Conservation (phyloP, 2,888 invertebrate genomes). For the Caenorhabditis becei region DNA sequence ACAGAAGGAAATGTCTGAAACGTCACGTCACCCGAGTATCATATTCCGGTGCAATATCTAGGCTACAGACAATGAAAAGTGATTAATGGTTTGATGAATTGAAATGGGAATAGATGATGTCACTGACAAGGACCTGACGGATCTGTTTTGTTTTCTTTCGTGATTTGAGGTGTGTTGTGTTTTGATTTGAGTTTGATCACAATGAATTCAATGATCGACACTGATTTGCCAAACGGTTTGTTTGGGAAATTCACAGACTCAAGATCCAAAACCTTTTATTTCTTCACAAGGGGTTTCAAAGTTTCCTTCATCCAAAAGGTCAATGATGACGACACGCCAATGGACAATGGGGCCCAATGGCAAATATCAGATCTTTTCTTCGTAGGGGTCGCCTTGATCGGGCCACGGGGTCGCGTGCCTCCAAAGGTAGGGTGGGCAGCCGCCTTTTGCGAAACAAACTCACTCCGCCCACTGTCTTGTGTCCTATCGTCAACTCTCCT, state of each 20-base stretch:
- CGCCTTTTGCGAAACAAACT: conserved; percentile 58
- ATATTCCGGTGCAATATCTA: not conserved
- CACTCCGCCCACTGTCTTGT: conserved; percentile 57
- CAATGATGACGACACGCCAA: conserved; percentile 41
- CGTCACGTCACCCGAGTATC: too few relatives aligned
- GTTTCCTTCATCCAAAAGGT: conserved; percentile 34
- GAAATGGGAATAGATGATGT: conserved; percentile 40
- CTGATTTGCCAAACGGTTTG: too few relatives aligned
- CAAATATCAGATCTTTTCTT: conserved; percentile 8
- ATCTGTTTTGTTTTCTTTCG: not conserved
- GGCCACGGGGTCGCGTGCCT: conserved; percentile 53
- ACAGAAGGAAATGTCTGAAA: not conserved
- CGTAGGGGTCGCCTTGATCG: conserved; percentile 18
- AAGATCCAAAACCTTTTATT: too few relatives aligned
- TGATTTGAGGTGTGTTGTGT: not conserved
- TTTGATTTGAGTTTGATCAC: conserved; percentile 6
- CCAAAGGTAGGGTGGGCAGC: conserved; percentile 56
- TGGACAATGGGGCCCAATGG: conserved; percentile 32
- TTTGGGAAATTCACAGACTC: not conserved
- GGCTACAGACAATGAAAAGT: conserved; percentile 38
- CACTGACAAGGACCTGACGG: conserved; percentile 17
- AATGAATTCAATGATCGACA: not conserved
- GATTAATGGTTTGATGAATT: conserved; percentile 1
- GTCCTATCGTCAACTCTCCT: conserved; percentile 51
- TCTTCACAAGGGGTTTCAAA: not conserved